A percentile compares a stretch with the other conserved stretches of the same genome.
phyloP scores from a whole-genome alignment of 2,888 invertebrate species.

The Drosophila acutilabella region DNA sequence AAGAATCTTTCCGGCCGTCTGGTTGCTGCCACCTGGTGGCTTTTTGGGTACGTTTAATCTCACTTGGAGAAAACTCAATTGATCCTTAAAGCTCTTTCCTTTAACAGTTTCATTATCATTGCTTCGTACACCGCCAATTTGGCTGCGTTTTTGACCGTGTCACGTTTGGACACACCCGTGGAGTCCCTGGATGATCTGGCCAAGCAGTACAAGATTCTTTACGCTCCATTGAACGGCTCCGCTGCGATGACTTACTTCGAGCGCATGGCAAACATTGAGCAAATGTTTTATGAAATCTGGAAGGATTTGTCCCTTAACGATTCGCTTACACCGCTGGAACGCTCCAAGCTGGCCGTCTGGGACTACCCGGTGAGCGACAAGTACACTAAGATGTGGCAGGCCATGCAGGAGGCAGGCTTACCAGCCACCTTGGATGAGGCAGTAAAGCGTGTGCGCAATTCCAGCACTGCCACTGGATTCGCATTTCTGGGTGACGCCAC shows the following conservation, averaged over 20 bases:
- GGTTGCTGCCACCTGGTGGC: slow-evolving; percentile 99
- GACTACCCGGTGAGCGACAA: slow-evolving; percentile 99
- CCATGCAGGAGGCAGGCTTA: slow-evolving; percentile 93
- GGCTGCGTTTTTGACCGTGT: slow-evolving; percentile 98
- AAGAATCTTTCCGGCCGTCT: slow-evolving; percentile 97
- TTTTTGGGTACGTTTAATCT: slow-evolving; percentile 90
- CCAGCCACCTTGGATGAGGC: slow-evolving; percentile 93
- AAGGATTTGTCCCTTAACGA: slow-evolving; percentile 99
- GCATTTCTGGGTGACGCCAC: slow-evolving; percentile 98
- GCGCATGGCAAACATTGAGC: slow-evolving; percentile 98
- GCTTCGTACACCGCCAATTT: slow-evolving; percentile 99
- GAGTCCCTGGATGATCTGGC: slow-evolving; percentile 97
- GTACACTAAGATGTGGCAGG: slow-evolving; percentile 99
- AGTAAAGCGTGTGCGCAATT: slow-evolving; percentile 89
- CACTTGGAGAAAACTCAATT: too few relatives aligned
- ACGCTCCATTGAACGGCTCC: slow-evolving; percentile 95
- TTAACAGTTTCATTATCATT: slow-evolving; percentile 94
- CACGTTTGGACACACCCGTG: slow-evolving; percentile 95
- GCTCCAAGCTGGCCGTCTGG: slow-evolving; percentile 98
- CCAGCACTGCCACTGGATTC: slow-evolving; percentile 92
- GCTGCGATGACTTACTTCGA: slow-evolving; percentile 97
- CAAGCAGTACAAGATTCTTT: slow-evolving; percentile 98
- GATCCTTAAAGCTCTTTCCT: background rate
- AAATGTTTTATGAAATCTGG: slow-evolving; percentile 99
- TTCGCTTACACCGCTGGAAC: slow-evolving; percentile 93